Conservation (phyloP, 1,140 invertebrate species). For the Sitophilus oryzae region DNA sequence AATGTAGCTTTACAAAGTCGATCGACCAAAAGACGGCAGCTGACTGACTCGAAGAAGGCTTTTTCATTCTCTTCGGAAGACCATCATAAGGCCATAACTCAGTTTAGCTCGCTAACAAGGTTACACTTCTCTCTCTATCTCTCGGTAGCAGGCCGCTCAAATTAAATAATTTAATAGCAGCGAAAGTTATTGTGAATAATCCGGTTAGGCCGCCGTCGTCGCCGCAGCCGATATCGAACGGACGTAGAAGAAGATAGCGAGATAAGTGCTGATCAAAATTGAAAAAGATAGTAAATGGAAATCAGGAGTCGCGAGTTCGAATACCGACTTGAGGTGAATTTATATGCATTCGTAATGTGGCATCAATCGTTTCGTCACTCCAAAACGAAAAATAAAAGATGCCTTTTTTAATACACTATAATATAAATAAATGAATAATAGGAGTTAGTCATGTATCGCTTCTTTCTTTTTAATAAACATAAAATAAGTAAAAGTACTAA, state of each 20-base stretch:
- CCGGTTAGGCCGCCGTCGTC: slow-evolving; percentile 20
- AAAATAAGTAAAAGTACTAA: no score
- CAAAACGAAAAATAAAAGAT: no score
- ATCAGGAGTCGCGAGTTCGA: no score
- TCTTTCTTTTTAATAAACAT: no score
- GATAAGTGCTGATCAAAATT: neutral
- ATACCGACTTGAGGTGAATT: no score
- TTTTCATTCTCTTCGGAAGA: slow-evolving; percentile 23
- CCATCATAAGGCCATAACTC: slow-evolving; percentile 27
- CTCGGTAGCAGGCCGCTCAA: slow-evolving; percentile 22
- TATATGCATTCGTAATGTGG: no score
- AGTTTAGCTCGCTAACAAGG: slow-evolving; percentile 25
- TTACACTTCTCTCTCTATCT: slow-evolving; percentile 19
- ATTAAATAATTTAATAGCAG: slow-evolving; percentile 29
- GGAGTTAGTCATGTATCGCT: no score
- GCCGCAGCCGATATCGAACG: slow-evolving; percentile 11
- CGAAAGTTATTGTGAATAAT: slow-evolving; percentile 29
- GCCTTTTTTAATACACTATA: no score
- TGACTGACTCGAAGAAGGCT: slow-evolving; percentile 25
- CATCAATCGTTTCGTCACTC: no score
- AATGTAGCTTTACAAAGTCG: slow-evolving; percentile 1
- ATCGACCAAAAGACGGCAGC: slow-evolving; percentile 23
- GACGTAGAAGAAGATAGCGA: neutral
- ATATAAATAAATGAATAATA: no score
- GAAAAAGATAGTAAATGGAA: neutral